phyloP scores from a whole-genome alignment of 2,113 vertebrate species.

The Mesoclemmys tuberculata region DNA sequence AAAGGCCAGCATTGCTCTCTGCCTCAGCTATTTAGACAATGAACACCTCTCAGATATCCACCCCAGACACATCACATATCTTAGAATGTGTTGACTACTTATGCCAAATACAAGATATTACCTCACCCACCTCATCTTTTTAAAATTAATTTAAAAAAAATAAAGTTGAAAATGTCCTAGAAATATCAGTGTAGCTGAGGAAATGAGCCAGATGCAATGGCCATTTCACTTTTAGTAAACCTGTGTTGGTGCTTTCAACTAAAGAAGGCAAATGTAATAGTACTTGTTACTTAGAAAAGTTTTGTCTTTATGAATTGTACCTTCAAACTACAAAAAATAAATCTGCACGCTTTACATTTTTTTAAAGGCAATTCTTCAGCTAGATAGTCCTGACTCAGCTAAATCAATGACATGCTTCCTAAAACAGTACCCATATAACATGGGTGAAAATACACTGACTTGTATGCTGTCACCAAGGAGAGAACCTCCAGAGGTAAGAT shows the following conservation, averaged over 20 bases:
- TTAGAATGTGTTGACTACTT: not conserved
- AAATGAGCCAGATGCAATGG: accelerated
- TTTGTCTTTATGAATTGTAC: too few relatives aligned
- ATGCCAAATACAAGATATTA: not conserved
- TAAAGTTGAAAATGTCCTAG: not conserved
- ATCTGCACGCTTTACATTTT: not conserved
- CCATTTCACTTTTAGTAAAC: accelerated
- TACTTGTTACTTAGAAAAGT: not conserved
- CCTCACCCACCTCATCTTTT: not conserved
- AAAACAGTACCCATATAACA: constrained; percentile 71
- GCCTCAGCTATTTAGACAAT: too few relatives aligned
- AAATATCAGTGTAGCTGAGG: not conserved
- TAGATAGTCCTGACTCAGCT: constrained; percentile 74
- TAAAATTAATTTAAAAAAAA: not conserved
- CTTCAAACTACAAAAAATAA: not conserved
- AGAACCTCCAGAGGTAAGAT: constrained; percentile 58
- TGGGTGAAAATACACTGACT: constrained; percentile 70
- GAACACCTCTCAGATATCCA: too few relatives aligned
- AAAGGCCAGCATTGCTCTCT: too few relatives aligned
- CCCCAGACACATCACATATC: too few relatives aligned
- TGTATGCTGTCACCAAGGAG: constrained; percentile 67
- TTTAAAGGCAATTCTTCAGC: constrained; percentile 79
- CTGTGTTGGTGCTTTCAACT: not conserved
- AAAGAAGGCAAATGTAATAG: accelerated
- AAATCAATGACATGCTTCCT: constrained; percentile 77